Evolutionary conservation across 1,140 invertebrate genomes (phyloP).

Genomic region (Telenomus remus): DNA sequence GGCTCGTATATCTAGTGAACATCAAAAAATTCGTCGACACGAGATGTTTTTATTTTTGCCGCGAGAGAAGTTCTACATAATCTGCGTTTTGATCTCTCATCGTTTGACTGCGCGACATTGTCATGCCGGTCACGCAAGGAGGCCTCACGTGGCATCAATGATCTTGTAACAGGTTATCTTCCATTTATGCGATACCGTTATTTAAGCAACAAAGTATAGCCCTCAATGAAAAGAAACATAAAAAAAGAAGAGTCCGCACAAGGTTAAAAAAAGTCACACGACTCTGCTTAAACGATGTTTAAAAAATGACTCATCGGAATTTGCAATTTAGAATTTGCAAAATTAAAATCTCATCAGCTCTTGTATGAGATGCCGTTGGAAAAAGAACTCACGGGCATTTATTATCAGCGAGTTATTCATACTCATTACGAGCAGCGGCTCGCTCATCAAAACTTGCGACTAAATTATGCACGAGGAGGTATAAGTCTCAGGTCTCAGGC

Average conservation of each 20-base stretch:
- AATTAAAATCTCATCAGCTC: no score
- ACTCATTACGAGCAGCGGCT: constrained; percentile 16
- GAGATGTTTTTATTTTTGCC: constrained; percentile 17
- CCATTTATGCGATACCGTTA: constrained; percentile 22
- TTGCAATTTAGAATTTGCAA: no score
- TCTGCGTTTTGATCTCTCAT: constrained; percentile 30
- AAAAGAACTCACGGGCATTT: not conserved
- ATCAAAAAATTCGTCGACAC: constrained; percentile 30
- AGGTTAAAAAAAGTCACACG: no score
- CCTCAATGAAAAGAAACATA: not conserved
- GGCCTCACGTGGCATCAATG: constrained; percentile 24
- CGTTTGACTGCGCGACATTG: constrained; percentile 22
- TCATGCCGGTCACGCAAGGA: constrained; percentile 24
- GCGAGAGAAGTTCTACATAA: constrained; percentile 7
- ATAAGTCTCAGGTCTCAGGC: constrained; percentile 4
- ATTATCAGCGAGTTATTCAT: constrained; percentile 15
- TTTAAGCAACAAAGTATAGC: not conserved
- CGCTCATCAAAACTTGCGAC: constrained; percentile 18
- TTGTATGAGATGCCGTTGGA: no score
- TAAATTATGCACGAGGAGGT: constrained; percentile 32
- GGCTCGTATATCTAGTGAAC: constrained; percentile 23
- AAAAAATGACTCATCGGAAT: no score
- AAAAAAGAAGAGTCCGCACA: no score
- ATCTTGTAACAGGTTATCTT: constrained; percentile 35
- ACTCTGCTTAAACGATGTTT: no score